Percentiles rank a stretch among this genome's conserved stretches.
Evolutionary conservation across 2,797 vertebrate species (phyloP).

Genomic region (Myotis findleyi): DNA sequence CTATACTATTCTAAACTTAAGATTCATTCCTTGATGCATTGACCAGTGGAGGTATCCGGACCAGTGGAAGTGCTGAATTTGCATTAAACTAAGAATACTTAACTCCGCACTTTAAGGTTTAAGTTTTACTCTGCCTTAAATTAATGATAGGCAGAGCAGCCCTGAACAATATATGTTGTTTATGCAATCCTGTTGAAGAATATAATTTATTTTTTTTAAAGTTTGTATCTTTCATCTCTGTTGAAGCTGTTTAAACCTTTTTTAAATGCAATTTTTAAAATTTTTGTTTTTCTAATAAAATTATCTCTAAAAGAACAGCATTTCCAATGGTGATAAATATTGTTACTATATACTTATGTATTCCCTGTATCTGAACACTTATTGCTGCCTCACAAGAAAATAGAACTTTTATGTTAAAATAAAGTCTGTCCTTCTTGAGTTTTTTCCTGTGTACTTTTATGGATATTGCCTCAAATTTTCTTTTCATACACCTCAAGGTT

Average conservation of each 20-base stretch:
- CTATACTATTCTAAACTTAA: conserved; percentile 55
- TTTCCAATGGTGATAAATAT: conserved; percentile 70
- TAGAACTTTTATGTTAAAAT: conserved; percentile 81
- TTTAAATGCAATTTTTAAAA: conserved; percentile 71
- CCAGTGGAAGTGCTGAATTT: conserved; percentile 66
- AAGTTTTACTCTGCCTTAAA: conserved; percentile 67
- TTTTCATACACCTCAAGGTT: conserved; percentile 2
- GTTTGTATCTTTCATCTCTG: conserved; percentile 69
- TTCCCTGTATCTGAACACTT: conserved; percentile 74
- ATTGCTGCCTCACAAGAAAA: conserved; percentile 78
- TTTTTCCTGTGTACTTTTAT: conserved; percentile 60
- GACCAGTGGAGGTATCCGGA: conserved; percentile 47
- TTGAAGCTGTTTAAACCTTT: conserved; percentile 76
- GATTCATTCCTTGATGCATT: conserved; percentile 63
- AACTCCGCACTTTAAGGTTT: conserved; percentile 73
- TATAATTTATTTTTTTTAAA: conserved; percentile 78
- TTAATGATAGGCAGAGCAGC: conserved; percentile 62
- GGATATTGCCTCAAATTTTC: conserved; percentile 36
- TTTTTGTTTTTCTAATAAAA: conserved; percentile 72
- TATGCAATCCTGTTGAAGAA: conserved; percentile 75
- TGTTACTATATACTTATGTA: conserved; percentile 74
- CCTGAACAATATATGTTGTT: conserved; percentile 75
- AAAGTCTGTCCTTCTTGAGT: conserved; percentile 77
- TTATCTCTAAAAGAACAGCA: conserved; percentile 46
- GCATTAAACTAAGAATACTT: conserved; percentile 63